Evolutionary conservation across 1,140 invertebrate species (phyloP), one percentile per base, ranked within the genome.

Genomic region (Tetragonula clypearis): DNA sequence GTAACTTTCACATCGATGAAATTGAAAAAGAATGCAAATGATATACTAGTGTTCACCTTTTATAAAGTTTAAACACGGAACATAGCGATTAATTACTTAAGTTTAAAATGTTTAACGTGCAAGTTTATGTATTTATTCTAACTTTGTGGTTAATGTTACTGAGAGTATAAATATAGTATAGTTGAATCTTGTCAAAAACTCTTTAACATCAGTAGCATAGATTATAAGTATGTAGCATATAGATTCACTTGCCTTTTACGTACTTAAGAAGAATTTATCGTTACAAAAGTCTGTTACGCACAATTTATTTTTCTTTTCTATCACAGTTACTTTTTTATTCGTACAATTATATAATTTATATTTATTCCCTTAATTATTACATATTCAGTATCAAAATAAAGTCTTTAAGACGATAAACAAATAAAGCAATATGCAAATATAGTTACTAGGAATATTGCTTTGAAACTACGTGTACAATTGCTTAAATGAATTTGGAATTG

Each of bases 401-500:
- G 17, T n/a, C 21, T 75, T 35, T 74, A 62, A 79, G 55, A n/a
- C 30, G 58, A n/a, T 72, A 84, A 49, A 81, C 26, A 53, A 82
- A 72, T 79, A 75, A 75, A 86, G 69, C 71, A 79, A 79, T 75
- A 79, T 75, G 68, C 15, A 58, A 60, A 55, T 84, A 65, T 30
- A 83, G 23, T 66, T 66, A 49, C 55, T 86, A 41, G 66, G 72
- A 84, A 77, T n/a, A 77, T 77, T 56, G 49, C 78, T 68, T 58
- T 76, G 72, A 17, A 76, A 82, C 66, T 56, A 68, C 76, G n/a
- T 55, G n/a, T 89, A 78, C 23, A 87, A 66, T 68, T 84, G 30
- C 76, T 90, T 76, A 56, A 84, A 60, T 72, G 21, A 86, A 82
- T 86, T 62, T 85, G 87, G 76, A 87, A 90, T 87, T 88, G 79